These are phyloP conservation scores for Acipenser transmontanus DNA, from an alignment of 2,797 vertebrate species.

Conservation along the genomic window DNA sequence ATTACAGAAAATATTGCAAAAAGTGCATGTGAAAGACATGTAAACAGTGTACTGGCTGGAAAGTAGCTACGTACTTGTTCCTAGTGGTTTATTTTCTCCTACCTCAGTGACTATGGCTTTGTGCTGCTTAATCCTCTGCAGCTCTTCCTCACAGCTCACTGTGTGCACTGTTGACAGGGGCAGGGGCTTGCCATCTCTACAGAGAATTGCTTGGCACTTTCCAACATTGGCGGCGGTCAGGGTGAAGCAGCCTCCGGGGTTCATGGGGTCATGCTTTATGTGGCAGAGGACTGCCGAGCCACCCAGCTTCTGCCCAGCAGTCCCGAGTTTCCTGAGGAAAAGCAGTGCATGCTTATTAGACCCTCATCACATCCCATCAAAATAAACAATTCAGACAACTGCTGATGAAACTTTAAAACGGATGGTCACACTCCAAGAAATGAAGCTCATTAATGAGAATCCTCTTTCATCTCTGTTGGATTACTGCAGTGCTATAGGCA, in stretches of 20 bases:
- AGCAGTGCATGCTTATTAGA: too few species aligned
- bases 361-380: too few species aligned
- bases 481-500: too few species aligned
- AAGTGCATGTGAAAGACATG: too few species aligned
- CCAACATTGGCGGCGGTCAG: conserved; percentile 69
- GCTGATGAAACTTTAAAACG: too few species aligned
- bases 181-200: conserved; percentile 70
- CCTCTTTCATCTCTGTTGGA: too few species aligned
- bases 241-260: conserved; percentile 69
- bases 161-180: conserved; percentile 79
- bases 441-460: too few species aligned
- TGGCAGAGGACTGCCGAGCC: conserved; percentile 92
- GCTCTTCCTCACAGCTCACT: conserved; percentile 81
- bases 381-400: too few species aligned
- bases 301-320: conserved; percentile 91
- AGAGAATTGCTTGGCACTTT: conserved; percentile 69
- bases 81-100: conserved; percentile 23
- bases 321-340: conserved; percentile 83
- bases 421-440: too few species aligned
- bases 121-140: conserved; percentile 78
- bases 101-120: conserved; percentile 95
- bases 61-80: too few species aligned
- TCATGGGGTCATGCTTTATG: conserved; percentile 86
- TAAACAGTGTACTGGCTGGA: too few species aligned
- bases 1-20: too few species aligned